Evolutionary conservation across 2,113 vertebrate species (phyloP).

Genomic region (Chlorodrepanis virens): DNA sequence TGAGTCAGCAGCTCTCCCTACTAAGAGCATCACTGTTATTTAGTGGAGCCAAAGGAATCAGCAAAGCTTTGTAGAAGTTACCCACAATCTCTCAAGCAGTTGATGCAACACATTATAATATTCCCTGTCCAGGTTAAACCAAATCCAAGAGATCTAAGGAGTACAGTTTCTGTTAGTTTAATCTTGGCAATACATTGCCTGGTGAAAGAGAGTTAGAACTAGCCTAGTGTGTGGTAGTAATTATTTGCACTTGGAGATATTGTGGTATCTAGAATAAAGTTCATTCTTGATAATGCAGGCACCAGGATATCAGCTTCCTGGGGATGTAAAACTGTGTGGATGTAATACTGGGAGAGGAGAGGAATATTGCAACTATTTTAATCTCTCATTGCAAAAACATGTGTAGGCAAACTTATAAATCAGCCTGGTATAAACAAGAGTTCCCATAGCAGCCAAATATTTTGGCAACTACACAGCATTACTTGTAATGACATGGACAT

Average conservation of each 20-base stretch:
- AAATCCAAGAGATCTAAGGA: neutral
- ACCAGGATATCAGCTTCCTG: neutral
- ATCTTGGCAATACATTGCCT: neutral
- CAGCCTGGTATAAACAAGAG: constrained; percentile 15
- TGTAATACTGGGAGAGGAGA: neutral
- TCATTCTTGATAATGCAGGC: neutral
- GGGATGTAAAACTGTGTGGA: neutral
- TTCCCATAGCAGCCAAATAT: constrained; percentile 52
- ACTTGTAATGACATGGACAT: neutral
- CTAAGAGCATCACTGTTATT: neutral
- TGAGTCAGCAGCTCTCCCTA: neutral
- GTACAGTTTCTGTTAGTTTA: neutral
- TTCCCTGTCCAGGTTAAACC: neutral
- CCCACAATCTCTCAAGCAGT: neutral
- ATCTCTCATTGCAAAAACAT: constrained; percentile 38
- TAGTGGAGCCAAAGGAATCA: neutral
- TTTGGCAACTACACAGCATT: constrained; percentile 19
- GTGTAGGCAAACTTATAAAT: constrained; percentile 32
- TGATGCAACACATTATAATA: neutral
- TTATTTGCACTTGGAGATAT: neutral
- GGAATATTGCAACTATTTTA: constrained; percentile 17
- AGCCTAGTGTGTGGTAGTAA: neutral
- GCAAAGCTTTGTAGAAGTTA: neutral
- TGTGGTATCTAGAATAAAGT: neutral
- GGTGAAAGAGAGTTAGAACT: neutral